Evolutionary conservation across 1,140 invertebrate species (phyloP), one percentile per base, ranked within the genome.

Genomic region (Drosophila lacteicornis): DNA sequence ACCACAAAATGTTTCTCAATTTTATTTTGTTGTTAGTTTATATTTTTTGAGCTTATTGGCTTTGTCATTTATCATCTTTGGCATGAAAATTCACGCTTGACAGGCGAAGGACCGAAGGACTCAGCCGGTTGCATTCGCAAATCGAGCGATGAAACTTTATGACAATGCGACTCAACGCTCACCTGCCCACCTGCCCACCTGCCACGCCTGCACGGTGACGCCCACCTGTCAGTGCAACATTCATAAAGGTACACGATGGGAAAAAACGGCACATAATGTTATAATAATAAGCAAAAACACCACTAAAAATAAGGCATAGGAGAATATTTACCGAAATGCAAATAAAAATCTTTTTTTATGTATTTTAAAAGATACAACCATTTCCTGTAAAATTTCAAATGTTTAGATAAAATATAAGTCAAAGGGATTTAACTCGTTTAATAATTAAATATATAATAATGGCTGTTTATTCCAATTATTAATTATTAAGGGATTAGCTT

Each of bases 1-100:
- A 13, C n/a, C 42, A 40, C 36, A 33, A 19, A 55, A 36, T 55
- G 12, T 36, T 19, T 19, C 3, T 46, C 45, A 8, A 19, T 55
- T 12, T 22, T 15, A 3, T 1, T 50, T 50, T 49, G 8, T 30
- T 33, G 1, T 33, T 13, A 6, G 5, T 4, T 33, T 36, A 12
- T 6, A 2, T 33, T 19, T 33, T 55, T 42, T 56, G 5, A 30
- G 76, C 46, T 83, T 79, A 83, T 83, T 83, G 80, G 63, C 79
- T 76, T 43, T 80, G 81, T 83, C 80, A 66, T 62, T 67, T 73
- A 84, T 79, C 82, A 74, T 79, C 66, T 79, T 71, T 76, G 71
- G 58, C 79, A 79, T 43, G 77, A 71, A 73, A 75, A 86, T 76
- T 86, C 61, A 86, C 79, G 69, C 82, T 79, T 86, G 82, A 86